These are phyloP conservation scores for Phodopus roborovskii DNA, from an alignment of 2,113 vertebrate genomes.

Conservation along the genomic window DNA sequence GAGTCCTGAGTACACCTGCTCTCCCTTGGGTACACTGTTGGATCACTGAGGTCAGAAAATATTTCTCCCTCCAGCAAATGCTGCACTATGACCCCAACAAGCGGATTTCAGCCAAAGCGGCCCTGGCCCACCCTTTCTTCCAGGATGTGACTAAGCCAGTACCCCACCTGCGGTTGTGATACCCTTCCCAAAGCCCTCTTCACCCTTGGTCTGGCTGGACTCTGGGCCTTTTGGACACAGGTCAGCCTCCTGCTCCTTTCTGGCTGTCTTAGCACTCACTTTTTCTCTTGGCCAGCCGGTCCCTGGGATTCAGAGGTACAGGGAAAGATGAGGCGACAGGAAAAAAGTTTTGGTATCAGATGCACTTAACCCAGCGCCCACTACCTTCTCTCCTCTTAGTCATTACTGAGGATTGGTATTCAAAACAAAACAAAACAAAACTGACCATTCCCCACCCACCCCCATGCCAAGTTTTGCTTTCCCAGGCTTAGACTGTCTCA, in stretches of 20 bases:
- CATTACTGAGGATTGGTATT: slow-evolving; percentile 21
- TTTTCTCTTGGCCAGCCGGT: slow-evolving; percentile 49
- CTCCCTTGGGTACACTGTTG: not conserved
- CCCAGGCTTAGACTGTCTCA: slow-evolving; percentile 24
- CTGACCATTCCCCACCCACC: not conserved
- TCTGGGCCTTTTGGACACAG: slow-evolving; percentile 40
- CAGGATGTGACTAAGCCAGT: slow-evolving; percentile 93
- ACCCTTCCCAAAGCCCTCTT: not conserved
- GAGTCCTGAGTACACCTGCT: too few species aligned
- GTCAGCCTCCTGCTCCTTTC: slow-evolving; percentile 56
- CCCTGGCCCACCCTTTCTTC: slow-evolving; percentile 94
- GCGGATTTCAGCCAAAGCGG: slow-evolving; percentile 95
- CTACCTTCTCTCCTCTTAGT: slow-evolving; percentile 21
- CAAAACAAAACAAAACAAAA: not conserved
- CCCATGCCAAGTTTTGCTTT: slow-evolving; percentile 25
- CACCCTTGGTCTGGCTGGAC: slow-evolving; percentile 40
- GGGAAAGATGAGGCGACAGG: slow-evolving; percentile 35
- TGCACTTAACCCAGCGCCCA: slow-evolving; percentile 75
- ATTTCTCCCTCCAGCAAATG: slow-evolving; percentile 91
- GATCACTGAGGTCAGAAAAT: not conserved
- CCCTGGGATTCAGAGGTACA: not conserved
- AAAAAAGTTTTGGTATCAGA: slow-evolving; percentile 66
- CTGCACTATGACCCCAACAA: slow-evolving; percentile 96
- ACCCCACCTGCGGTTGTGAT: slow-evolving; percentile 92
- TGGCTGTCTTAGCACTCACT: slow-evolving; percentile 56